Conservation (phyloP, 2,888 invertebrate species). For the Limulus polyphemus region DNA sequence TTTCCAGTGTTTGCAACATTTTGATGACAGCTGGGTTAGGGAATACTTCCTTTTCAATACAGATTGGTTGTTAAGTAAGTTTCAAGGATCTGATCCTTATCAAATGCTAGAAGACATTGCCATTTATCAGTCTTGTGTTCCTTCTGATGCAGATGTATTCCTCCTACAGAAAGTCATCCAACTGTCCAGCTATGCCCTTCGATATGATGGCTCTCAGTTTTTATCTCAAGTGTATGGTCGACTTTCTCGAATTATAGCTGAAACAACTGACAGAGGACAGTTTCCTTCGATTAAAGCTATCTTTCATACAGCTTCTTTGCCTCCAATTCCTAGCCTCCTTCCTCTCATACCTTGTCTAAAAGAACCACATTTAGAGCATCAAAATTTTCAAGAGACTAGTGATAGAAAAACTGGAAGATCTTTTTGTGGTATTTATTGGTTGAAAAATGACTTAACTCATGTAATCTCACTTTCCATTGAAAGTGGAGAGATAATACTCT, state of each 20-base stretch:
- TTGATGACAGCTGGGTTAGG: constrained; percentile 41
- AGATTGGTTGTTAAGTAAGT: constrained; percentile 65
- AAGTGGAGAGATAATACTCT: constrained; percentile 63
- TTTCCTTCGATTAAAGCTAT: constrained; percentile 20
- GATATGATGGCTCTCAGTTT: constrained; percentile 69
- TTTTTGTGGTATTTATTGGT: constrained; percentile 50
- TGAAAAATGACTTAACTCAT: constrained; percentile 54
- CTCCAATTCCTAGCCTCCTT: constrained; percentile 48
- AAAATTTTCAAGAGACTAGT: neutral
- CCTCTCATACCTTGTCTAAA: constrained; percentile 40
- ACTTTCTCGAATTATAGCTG: constrained; percentile 34
- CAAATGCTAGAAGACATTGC: constrained; percentile 22
- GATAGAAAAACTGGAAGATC: constrained; percentile 28
- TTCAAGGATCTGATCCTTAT: constrained; percentile 43
- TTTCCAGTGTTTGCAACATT: constrained; percentile 5
- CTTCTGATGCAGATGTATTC: constrained; percentile 29
- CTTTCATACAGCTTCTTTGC: constrained; percentile 15
- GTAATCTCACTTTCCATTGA: constrained; percentile 61
- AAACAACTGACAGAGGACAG: constrained; percentile 21
- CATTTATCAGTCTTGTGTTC: constrained; percentile 9
- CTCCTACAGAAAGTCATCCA: constrained; percentile 54
- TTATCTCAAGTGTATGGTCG: constrained; percentile 52
- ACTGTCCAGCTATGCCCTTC: constrained; percentile 55
- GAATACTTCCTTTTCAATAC: constrained; percentile 59
- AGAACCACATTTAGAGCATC: constrained; percentile 4